Conservation (phyloP, 1,140 invertebrate species). For the Polyergus mexicanus region DNA sequence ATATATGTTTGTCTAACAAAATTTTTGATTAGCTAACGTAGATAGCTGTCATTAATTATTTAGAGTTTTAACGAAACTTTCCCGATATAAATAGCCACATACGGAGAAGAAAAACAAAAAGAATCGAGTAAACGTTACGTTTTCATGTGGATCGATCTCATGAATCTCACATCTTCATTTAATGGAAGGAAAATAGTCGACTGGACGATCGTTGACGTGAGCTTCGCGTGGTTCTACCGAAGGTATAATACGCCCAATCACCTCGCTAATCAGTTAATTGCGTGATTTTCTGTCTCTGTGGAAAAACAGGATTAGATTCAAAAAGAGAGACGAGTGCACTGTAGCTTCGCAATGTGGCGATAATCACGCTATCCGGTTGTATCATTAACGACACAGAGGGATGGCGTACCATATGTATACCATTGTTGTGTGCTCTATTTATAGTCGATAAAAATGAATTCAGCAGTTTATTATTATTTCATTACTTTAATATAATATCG, state of each 20-base stretch:
- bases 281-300: constrained; percentile 67
- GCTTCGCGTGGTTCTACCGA: not conserved
- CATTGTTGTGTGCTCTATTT: not conserved
- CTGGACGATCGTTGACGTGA: not conserved
- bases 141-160: not conserved
- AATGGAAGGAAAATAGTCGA: constrained; percentile 58
- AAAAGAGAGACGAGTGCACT: constrained; percentile 6
- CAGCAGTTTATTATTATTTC: constrained; percentile 20
- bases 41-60: not conserved
- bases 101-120: not conserved
- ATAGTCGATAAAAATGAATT: constrained; percentile 25
- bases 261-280: constrained; percentile 72
- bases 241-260: constrained; percentile 64
- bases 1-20: not conserved
- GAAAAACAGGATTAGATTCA: constrained; percentile 62
- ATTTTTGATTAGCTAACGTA: not conserved
- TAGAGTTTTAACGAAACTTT: not conserved
- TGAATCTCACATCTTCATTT: not conserved
- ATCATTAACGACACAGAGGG: constrained; percentile 21
- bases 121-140: not conserved
- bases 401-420: not conserved
- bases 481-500: constrained; percentile 7
- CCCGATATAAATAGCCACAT: not conserved
- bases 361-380: not conserved
- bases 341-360: not conserved